Base-by-base conservation (phyloP, 2,113 vertebrate species). In the Panthera uncia region DNA sequence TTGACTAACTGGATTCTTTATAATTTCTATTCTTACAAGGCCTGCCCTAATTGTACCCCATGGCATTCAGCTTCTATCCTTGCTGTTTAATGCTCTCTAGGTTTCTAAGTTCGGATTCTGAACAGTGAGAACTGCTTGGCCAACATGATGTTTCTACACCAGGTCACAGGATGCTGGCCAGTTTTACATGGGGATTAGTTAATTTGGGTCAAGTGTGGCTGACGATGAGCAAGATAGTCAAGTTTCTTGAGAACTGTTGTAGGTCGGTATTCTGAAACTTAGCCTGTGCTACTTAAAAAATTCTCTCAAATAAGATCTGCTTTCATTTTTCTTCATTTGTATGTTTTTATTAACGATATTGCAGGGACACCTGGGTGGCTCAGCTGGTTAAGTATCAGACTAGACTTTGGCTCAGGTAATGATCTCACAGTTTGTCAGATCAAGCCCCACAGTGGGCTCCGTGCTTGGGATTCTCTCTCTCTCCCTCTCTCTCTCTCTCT, bases 1-100 rank as follows among this genome's bases (percentile, higher is more conserved):
- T 71, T 85, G 36, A 92, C 68, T 76, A 71, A 88, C 87, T 76
- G 57, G 50, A 92, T 96, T 96, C 89, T 89, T 71, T 78, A 74
- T 65, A 89, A 55, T 94, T 83, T 63, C 66, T 94, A 36, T 7
- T 86, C 50, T 85, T 69, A 74, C 18, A 84, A 38, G 27, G 31
- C 33, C 29, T 93, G 25, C 65, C 19, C 48, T 69, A 91, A 71
- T 57, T 89, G 61, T 94, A 91, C 19, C 33, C 82, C 27, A 33
- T 5, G 12, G 7, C 36, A 91, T 45, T 68, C 25, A 80, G 19
- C 6, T 94, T 91, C 65, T 92, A 79, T 19, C 61, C 18, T 84
- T 76, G 68, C 16, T 52, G 36, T n/a, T 66, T 78, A 73, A 81
- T 48, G 36, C 25, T 82, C 16, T 90, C 45, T 82, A 74, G 45